A percentile compares a stretch with the other conserved stretches of the same genome.
Evolutionary conservation across 1,140 invertebrate species (phyloP).

Genomic region (Forficula auricularia): DNA sequence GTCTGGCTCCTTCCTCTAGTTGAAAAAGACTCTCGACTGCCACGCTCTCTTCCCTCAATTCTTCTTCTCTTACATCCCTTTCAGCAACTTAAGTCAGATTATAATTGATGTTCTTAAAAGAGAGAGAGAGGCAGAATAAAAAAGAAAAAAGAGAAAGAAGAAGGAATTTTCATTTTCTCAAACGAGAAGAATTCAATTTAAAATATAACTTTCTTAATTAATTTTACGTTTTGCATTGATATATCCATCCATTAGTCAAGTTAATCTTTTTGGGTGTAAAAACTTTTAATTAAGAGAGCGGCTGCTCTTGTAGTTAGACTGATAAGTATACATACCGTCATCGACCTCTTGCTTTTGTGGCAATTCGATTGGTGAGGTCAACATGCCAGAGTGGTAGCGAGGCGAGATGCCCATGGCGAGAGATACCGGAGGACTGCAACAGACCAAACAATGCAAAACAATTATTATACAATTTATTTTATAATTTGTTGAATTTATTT

Average conservation of each 20-base stretch:
- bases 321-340: slow-evolving; percentile 23
- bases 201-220: neutral
- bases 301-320: neutral
- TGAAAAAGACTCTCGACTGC: too few relatives aligned
- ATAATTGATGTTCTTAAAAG: slow-evolving; percentile 1
- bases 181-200: slow-evolving; percentile 1
- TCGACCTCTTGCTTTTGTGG: slow-evolving; percentile 29
- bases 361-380: slow-evolving; percentile 19
- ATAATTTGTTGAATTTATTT: too few relatives aligned
- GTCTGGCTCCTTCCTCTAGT: too few relatives aligned
- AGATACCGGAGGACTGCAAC: slow-evolving; percentile 33
- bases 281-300: neutral
- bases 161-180: neutral
- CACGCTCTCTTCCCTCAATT: neutral
- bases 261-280: neutral
- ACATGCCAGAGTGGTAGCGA: slow-evolving; percentile 13
- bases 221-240: slow-evolving; percentile 2
- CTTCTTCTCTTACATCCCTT: neutral
- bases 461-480: neutral
- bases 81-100: neutral
- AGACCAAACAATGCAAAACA: slow-evolving; percentile 1
- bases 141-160: neutral
- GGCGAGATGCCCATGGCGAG: slow-evolving; percentile 30
- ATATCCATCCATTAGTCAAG: slow-evolving; percentile 1
- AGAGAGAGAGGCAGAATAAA: neutral